Percentiles rank a stretch among this genome's conserved stretches.
These are phyloP conservation scores for Aplocera efformata DNA, from an alignment of 2,888 invertebrate species.

Conservation along the genomic window DNA sequence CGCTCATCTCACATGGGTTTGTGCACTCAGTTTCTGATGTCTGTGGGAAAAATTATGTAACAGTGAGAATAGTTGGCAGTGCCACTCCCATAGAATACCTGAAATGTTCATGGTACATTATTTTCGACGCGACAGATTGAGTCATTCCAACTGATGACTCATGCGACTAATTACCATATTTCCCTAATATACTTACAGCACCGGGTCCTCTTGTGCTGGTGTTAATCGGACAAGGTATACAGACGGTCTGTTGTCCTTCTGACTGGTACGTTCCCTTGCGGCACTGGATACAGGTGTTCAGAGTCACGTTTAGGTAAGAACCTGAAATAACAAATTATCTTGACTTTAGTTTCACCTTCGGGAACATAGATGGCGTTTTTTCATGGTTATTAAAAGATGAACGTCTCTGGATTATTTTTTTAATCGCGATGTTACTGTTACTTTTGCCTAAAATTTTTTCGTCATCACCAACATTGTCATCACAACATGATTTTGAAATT, in stretches of 20 bases:
- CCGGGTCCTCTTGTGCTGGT: slow-evolving; percentile 92
- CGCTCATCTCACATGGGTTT: slow-evolving; percentile 93
- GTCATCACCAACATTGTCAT: no score
- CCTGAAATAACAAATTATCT: slow-evolving; percentile 69
- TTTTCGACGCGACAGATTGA: no score
- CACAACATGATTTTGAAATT: no score
- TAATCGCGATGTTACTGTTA: no score
- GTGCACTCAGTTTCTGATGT: slow-evolving; percentile 91
- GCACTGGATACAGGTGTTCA: slow-evolving; percentile 92
- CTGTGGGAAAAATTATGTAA: slow-evolving; percentile 54
- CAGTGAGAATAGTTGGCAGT: not conserved
- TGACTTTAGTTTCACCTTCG: not conserved
- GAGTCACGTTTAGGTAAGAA: slow-evolving; percentile 90
- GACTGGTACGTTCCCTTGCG: slow-evolving; percentile 95
- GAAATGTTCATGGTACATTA: no score
- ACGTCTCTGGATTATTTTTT: no score
- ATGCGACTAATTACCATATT: not conserved
- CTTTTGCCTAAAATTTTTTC: no score
- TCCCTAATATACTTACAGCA: slow-evolving; percentile 82
- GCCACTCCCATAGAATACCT: no score
- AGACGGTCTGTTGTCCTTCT: slow-evolving; percentile 92
- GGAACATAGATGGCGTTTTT: not conserved
- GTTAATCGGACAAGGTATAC: slow-evolving; percentile 93
- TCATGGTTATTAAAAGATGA: no score
- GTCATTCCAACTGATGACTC: no score